A percentile compares a stretch with the other conserved stretches of the same genome.
Conservation (phyloP, 2,113 vertebrate species). For the Acrocephalus arundinaceus region DNA sequence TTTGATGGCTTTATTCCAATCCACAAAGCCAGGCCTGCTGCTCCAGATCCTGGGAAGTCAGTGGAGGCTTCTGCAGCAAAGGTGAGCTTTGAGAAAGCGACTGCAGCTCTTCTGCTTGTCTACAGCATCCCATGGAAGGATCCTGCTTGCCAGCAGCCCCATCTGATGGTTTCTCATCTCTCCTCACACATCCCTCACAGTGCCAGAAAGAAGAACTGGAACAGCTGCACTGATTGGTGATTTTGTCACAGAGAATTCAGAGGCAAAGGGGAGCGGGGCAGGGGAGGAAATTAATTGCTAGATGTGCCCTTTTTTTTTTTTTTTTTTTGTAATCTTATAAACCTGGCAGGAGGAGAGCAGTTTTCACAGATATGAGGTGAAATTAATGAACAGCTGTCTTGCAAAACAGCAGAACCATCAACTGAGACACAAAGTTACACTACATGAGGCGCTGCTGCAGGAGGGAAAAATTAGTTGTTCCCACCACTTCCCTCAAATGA, state of each 20-base stretch:
- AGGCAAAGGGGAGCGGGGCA: not conserved
- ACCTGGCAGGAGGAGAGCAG: not conserved
- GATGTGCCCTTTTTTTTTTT: not conserved
- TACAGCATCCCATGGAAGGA: not conserved
- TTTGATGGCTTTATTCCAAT: not conserved
- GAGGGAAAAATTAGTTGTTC: not conserved
- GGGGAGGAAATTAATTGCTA: not conserved
- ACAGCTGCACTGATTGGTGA: not conserved
- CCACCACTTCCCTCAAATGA: not conserved
- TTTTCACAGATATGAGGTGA: not conserved
- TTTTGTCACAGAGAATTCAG: not conserved
- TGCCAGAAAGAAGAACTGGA: not conserved
- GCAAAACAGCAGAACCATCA: not conserved
- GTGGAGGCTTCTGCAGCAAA: not conserved
- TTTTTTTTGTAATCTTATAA: not conserved
- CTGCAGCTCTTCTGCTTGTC: not conserved
- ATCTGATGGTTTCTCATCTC: not conserved
- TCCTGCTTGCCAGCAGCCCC: not conserved
- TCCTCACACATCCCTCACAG: not conserved
- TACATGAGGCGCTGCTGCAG: not conserved
- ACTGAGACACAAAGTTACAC: not conserved
- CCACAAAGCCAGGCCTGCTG: not conserved
- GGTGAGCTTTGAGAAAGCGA: fast-evolving
- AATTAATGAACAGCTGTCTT: not conserved
- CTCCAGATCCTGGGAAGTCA: not conserved